Percentiles rank a stretch among this genome's conserved stretches.
Conservation (phyloP, 1,140 invertebrate genomes). For the Asobara japonica region DNA sequence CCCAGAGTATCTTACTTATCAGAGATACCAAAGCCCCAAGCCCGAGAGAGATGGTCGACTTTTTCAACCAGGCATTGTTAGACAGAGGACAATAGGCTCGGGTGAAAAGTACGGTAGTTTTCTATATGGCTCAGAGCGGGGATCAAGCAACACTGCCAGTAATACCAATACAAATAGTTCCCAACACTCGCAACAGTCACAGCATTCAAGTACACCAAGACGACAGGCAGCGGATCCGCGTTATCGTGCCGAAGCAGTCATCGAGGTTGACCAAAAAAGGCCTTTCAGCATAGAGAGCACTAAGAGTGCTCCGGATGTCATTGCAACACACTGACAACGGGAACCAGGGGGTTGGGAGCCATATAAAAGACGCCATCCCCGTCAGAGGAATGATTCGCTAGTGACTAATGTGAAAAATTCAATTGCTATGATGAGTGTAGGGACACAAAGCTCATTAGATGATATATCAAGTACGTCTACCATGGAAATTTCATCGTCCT, state of each 20-base stretch:
- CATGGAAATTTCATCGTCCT: constrained; percentile 51
- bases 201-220: constrained; percentile 27
- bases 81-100: constrained; percentile 70
- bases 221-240: constrained; percentile 53
- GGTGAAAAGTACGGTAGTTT: constrained; percentile 62
- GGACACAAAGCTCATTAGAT: constrained; percentile 59
- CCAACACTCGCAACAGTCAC: too few species aligned
- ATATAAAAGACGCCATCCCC: constrained; percentile 69
- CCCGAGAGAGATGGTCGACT: constrained; percentile 36
- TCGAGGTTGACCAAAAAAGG: constrained; percentile 72
- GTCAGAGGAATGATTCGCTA: constrained; percentile 44
- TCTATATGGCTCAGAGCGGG: constrained; percentile 45
- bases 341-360: constrained; percentile 69
- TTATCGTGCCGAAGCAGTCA: constrained; percentile 73
- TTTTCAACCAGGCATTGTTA: constrained; percentile 34
- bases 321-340: constrained; percentile 81
- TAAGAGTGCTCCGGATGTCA: constrained; percentile 88
- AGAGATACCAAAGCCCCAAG: constrained; percentile 54
- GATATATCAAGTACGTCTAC: constrained; percentile 51
- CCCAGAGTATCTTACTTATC: constrained; percentile 48
- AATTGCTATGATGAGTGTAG: constrained; percentile 47
- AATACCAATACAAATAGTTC: constrained; percentile 34
- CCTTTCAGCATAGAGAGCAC: constrained; percentile 81
- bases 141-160: constrained; percentile 45
- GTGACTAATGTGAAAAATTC: constrained; percentile 6